Conservation (phyloP, 2,113 vertebrate species). For the Harpagus bidentatus region DNA sequence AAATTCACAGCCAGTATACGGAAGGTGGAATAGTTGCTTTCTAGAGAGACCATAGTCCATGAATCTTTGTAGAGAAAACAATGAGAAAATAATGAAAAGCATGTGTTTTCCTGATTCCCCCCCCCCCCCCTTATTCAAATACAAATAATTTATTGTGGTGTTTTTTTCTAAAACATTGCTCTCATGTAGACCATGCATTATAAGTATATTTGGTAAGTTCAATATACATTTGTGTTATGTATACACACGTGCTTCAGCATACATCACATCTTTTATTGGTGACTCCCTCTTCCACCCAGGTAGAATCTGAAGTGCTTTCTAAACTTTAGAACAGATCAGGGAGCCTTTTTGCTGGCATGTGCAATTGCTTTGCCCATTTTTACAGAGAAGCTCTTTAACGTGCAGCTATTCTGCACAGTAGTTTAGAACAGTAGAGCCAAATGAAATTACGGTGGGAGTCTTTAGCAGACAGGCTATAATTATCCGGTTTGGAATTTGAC, state of each 20-base stretch:
- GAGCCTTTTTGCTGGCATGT: background rate
- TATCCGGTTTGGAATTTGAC: constrained; percentile 62
- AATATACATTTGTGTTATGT: background rate
- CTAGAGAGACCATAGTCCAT: background rate
- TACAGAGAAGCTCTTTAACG: background rate
- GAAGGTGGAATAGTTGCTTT: background rate
- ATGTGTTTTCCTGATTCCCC: background rate
- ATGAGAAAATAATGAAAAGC: background rate
- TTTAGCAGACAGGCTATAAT: constrained; percentile 54
- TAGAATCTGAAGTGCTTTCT: background rate
- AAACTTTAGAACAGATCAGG: background rate
- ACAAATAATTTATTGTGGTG: background rate
- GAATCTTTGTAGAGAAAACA: background rate
- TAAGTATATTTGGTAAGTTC: background rate
- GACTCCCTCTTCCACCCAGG: background rate
- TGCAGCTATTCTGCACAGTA: background rate
- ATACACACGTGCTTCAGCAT: background rate
- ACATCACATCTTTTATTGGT: background rate
- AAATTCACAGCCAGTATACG: background rate
- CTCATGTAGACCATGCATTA: background rate
- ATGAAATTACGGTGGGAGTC: constrained; percentile 50
- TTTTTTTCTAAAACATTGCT: background rate
- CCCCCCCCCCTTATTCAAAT: background rate
- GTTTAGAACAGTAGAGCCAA: constrained; percentile 4
- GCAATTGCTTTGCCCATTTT: background rate